Base-by-base conservation (phyloP, 2,888 invertebrate species). In the Poecilobothrus nobilitatus region DNA sequence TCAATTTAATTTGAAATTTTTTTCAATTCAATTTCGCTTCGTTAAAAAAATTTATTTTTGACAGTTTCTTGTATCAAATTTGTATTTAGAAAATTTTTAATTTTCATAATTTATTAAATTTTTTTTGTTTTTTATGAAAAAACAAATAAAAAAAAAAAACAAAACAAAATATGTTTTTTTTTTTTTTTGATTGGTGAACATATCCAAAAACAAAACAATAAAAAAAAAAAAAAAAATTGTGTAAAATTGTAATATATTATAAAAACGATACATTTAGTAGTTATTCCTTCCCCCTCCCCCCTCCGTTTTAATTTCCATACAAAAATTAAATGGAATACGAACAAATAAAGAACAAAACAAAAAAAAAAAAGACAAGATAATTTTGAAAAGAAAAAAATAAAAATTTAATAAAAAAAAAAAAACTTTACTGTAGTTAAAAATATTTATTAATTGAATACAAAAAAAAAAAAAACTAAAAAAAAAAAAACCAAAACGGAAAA, bases 391-490 rank as follows among this genome's bases (percentile, higher is more conserved):
- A 53, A 18, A 53, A 18, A 53, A 1, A 53, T 53, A 18, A 53
- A 37, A 37, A 10, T 37, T 37, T 37, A 37, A 37, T 37, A 37
- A 37, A n/a, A 37, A 37, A 37, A 37, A 37, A 37, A 37, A n/a
- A 53, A 15, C 53, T 53, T 53, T 53, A 53, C 53, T 53, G 53
- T 53, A 53, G 53, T 53, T 53, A 53, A 53, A 53, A 53, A 53
- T 53, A 53, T 15, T 53, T 12, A 12, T 53, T 12, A 53, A 53
- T 6, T 12, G 6, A 53, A 53, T 12, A 53, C 5, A 53, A 53
- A 53, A 53, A 53, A 53, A 18, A 2, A 53, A 9, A 53, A 53
- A 53, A 18, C 9, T 9, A 9, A 18, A 53, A 18, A 53, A 18
- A 53, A 27, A 27, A 27, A 27, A 27, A 27, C 10, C 37, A 37